These are phyloP conservation scores for Caenorhabditis sp. DNA, from an alignment of 2,888 invertebrate species.

Conservation along the genomic window DNA sequence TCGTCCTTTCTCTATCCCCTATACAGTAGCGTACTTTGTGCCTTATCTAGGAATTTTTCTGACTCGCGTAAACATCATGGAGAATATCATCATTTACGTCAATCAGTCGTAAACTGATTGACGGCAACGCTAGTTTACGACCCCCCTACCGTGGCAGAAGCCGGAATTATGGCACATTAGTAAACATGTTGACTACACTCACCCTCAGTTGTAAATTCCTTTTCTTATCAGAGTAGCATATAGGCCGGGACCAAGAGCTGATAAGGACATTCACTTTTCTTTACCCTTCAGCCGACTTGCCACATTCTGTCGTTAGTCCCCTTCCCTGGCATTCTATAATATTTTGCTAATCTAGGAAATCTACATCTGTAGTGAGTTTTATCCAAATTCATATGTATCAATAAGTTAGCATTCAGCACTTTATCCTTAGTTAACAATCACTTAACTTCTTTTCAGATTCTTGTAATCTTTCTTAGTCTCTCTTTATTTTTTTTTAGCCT, in stretches of 20 bases:
- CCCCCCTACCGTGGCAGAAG: background rate
- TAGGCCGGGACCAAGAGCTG: background rate
- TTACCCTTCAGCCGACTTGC: background rate
- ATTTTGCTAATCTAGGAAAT: background rate
- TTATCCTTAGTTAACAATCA: no score
- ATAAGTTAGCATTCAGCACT: no score
- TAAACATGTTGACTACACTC: background rate
- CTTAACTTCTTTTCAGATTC: no score
- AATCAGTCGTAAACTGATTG: background rate
- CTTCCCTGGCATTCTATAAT: background rate
- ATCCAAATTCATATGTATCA: background rate
- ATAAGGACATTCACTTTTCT: background rate
- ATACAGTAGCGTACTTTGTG: background rate
- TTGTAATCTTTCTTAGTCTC: no score
- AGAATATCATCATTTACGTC: background rate
- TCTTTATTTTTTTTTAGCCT: no score
- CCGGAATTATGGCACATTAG: constrained; percentile 2
- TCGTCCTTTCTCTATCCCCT: constrained; percentile 1
- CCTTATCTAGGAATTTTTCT: constrained; percentile 2
- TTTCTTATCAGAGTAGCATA: background rate
- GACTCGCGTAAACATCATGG: background rate
- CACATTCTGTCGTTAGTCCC: background rate
- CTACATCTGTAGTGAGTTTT: background rate
- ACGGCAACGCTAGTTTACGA: background rate
- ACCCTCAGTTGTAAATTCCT: constrained; percentile 5